Base-by-base conservation (phyloP, 1,140 invertebrate genomes). In the Hirudo medicinalis region DNA sequence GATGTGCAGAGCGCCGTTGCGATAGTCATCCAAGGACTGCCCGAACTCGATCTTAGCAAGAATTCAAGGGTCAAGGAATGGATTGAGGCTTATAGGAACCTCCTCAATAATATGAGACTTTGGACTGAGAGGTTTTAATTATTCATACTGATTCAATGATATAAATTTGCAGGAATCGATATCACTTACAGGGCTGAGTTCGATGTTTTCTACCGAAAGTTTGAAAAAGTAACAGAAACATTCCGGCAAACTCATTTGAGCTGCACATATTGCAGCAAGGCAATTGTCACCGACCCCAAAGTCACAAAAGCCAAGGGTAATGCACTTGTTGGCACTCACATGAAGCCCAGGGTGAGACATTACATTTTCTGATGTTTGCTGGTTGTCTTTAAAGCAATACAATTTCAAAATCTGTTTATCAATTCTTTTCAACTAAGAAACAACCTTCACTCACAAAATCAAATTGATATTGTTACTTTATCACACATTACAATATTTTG, bases 211-310 rank as follows among this genome's bases (percentile, higher is more conserved):
- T 85, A 89, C 79, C 87, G 86, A 77, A 81, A 83, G 8, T 84
- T 84, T 49, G 87, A 86, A 75, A 82, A 85, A 11, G 73, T 71
- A 32, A 83, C 83, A 15, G 84, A 86, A 66, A 87, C 87, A 25
- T 84, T 85, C 0, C 88, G 89, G 72, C 89, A 92, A 78, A 89
- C 94, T 69, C 92, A 88, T 79, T 87, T 95, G 36, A 89, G 90
- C 9, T 97, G 94, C 82, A 93, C 91, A 78, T 97, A 92, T 83
- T 97, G 94, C 84, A 90, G 91, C 5, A 95, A 95, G 83, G 90
- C 88, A 74, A 90, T 95, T 72, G 91, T 90, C 0, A 88, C 89
- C 63, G 87, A 63, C 57, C 57, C 22, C 3, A 63, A 63, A 32
- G 29, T 32, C 57, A 63, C 22, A 0, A 63, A 32, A 32, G 29